Conservation (phyloP, 2,113 vertebrate genomes). For the Mormyrus lacerda region DNA sequence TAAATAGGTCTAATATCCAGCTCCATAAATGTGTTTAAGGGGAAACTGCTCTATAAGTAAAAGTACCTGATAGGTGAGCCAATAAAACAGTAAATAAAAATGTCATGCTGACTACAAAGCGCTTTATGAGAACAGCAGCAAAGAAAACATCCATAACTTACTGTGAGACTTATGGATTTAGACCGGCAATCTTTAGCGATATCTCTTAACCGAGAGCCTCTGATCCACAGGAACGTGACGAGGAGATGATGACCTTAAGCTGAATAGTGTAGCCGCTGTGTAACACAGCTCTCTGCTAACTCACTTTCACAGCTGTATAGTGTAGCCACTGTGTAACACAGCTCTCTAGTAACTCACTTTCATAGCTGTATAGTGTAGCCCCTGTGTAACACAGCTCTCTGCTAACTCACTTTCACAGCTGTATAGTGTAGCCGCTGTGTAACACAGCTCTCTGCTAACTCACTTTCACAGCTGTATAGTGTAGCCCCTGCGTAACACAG, state of each 20-base stretch:
- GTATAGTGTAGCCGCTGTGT: too few species aligned
- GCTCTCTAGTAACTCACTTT: too few species aligned
- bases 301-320: too few species aligned
- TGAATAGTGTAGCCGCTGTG: not conserved
- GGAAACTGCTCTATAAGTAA: not conserved
- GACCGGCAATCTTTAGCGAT: not conserved
- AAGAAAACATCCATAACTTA: not conserved
- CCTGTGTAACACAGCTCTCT: too few species aligned
- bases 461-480: too few species aligned
- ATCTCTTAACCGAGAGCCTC: not conserved
- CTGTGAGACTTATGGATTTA: not conserved
- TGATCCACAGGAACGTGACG: not conserved
- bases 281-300: too few species aligned
- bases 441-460: too few species aligned
- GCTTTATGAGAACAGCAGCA: not conserved
- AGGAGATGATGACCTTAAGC: not conserved
- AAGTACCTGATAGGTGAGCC: not conserved
- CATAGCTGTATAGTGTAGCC: too few species aligned
- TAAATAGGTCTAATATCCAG: not conserved
- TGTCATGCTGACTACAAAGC: not conserved
- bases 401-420: too few species aligned
- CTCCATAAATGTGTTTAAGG: not conserved
- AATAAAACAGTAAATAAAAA: constrained; percentile 2
- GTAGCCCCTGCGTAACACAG: too few species aligned
- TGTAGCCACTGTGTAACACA: too few species aligned